These are phyloP conservation scores for Oncorhynchus clarkii DNA, from an alignment of 2,113 vertebrate genomes.

Conservation along the genomic window DNA sequence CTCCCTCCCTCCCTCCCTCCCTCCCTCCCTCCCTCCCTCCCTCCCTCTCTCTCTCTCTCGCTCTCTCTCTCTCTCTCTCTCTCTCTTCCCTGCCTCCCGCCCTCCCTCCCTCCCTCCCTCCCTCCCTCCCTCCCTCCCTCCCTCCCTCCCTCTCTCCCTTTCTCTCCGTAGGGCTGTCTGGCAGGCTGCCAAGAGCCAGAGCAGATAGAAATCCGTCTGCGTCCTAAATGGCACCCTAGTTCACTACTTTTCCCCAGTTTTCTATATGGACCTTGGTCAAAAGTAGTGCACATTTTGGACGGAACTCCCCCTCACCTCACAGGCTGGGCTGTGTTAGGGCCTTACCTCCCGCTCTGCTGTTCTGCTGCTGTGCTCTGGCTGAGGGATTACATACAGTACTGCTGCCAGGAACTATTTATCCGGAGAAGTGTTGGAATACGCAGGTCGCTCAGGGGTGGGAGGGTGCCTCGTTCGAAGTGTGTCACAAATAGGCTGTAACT, in stretches of 20 bases:
- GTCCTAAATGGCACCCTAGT: no score
- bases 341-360: neutral
- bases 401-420: neutral
- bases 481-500: conserved; percentile 1
- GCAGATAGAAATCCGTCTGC: neutral
- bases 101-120: conserved; percentile 8
- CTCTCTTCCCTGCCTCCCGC: no score
- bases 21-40: no score
- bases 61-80: no score
- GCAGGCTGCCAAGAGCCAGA: conserved; percentile 18
- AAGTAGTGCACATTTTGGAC: neutral
- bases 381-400: neutral
- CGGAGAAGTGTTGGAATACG: neutral
- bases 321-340: neutral
- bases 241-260: neutral
- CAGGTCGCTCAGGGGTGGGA: neutral
- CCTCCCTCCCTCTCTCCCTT: no score
- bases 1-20: neutral
- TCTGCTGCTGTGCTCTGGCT: neutral
- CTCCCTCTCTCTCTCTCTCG: conserved; percentile 4
- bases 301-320: neutral
- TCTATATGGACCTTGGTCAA: neutral
- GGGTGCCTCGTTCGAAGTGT: neutral
- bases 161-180: neutral
- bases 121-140: neutral